Base-by-base conservation (phyloP, 2,797 vertebrate species). In the Carduelis carduelis region DNA sequence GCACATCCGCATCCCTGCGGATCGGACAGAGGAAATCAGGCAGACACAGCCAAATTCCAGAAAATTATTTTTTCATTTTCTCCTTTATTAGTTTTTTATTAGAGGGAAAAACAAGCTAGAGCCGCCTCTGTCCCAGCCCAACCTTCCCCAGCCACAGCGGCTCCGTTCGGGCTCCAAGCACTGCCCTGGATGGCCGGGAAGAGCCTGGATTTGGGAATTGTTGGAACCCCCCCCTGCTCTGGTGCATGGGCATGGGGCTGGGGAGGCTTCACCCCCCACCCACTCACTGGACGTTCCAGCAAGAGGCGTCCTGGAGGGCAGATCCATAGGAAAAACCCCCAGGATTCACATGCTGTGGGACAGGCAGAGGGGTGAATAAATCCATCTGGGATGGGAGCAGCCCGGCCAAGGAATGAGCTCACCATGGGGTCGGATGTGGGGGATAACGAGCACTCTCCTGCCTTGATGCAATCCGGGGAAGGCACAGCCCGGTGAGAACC, bases 11-110 rank as follows among this genome's bases (percentile, higher is more conserved):
- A 0, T 61, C 82, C 82, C 89, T 35, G n/a, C 0, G 0, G 85
- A 44, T 74, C 0, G 85, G 94, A 61, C 90, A 46, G n/a, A 95
- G 94, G 94, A 94, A 96, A 57, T 68, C 2, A 1, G 55, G 88
- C 91, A 97, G 95, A 96, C 93, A 26, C 57, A 32, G 80, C 35
- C 80, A 8, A 70, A 95, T 96, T 96, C 96, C 96, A 83, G 76
- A 86, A 94, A 88, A 91, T 94, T 96, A 95, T 84, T 94, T 96
- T 96, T 96, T 95, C 93, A 97, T 96, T 97, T 96, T 97, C 90
- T 94, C 96, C 88, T 93, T 95, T 97, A 97, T 97, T 95, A 95
- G 93, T 59, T 95, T 97, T 96, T 94, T 95, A 95, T 96, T 95
- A 93, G 92, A 87, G 94, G 66, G 32, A 61, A 95, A 90, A 95